A percentile compares a stretch with the other conserved stretches of the same genome.
Conservation (phyloP, 2,797 vertebrate genomes). For the Rhodeus uyekii region DNA sequence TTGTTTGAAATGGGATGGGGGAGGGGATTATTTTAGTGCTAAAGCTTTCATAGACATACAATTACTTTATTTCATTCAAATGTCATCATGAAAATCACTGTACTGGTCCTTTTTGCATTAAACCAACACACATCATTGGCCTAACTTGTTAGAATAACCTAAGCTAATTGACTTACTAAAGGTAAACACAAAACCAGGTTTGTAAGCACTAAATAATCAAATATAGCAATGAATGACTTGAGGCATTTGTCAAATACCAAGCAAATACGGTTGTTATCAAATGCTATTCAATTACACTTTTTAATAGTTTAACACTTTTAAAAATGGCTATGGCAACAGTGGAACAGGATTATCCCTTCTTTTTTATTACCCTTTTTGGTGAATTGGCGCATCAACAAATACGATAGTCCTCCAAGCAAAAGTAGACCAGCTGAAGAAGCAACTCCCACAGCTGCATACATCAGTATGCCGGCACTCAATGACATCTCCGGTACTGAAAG, state of each 20-base stretch:
- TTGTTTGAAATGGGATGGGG: no score
- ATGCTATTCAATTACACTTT: not conserved
- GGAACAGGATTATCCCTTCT: not conserved
- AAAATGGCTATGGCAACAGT: not conserved
- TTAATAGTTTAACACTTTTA: not conserved
- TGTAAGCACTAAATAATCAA: not conserved
- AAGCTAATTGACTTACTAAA: not conserved
- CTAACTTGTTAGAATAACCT: not conserved
- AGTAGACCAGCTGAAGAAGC: constrained; percentile 46
- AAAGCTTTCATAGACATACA: no score
- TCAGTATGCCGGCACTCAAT: constrained; percentile 44
- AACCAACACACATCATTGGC: not conserved
- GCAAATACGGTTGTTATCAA: not conserved
- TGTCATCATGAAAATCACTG: not conserved
- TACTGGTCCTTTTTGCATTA: not conserved
- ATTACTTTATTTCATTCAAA: no score
- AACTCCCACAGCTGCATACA: constrained; percentile 47
- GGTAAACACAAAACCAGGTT: not conserved
- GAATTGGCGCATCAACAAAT: constrained; percentile 36
- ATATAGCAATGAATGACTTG: not conserved
- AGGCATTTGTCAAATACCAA: not conserved
- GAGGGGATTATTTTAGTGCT: no score
- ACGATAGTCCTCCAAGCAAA: constrained; percentile 48
- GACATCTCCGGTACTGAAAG: constrained; percentile 52
- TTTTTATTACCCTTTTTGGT: constrained; percentile 60